phyloP scores from a whole-genome alignment of 2,888 invertebrate genomes.

The Hydraecia micacea region DNA sequence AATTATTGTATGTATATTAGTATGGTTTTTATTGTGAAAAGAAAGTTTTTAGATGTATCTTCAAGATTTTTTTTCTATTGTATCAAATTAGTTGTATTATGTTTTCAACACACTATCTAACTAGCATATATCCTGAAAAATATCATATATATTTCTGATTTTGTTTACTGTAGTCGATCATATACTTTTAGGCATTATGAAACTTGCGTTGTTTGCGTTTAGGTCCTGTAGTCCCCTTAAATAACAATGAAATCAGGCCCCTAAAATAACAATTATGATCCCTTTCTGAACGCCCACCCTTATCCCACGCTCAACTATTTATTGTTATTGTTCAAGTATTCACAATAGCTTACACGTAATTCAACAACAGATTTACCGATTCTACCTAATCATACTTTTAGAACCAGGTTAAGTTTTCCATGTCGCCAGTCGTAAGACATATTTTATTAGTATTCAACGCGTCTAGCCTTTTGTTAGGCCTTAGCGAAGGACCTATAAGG shows the following conservation, averaged over 20 bases:
- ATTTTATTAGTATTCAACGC: conserved; percentile 50
- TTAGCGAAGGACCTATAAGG: conserved; percentile 49
- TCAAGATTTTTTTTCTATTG: no score
- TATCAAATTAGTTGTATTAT: no score
- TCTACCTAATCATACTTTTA: not conserved
- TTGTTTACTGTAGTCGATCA: no score
- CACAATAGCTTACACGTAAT: not conserved
- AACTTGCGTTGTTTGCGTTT: no score
- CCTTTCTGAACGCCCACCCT: not conserved
- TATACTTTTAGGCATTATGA: no score
- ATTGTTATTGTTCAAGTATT: not conserved
- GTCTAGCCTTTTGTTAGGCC: conserved; percentile 45
- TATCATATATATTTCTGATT: no score
- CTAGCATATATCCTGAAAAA: no score
- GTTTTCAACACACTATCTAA: no score
- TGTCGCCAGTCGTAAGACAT: not conserved
- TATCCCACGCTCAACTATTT: not conserved
- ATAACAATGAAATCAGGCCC: not conserved
- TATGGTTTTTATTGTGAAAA: no score
- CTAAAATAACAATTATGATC: conserved; percentile 10
- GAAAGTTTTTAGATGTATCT: no score
- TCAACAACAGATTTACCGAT: conserved; percentile 1
- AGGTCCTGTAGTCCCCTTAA: no score
- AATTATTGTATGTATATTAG: no score
- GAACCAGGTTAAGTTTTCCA: not conserved